Conservation (phyloP, 2,888 invertebrate genomes). For the Periphyllus acericola region DNA sequence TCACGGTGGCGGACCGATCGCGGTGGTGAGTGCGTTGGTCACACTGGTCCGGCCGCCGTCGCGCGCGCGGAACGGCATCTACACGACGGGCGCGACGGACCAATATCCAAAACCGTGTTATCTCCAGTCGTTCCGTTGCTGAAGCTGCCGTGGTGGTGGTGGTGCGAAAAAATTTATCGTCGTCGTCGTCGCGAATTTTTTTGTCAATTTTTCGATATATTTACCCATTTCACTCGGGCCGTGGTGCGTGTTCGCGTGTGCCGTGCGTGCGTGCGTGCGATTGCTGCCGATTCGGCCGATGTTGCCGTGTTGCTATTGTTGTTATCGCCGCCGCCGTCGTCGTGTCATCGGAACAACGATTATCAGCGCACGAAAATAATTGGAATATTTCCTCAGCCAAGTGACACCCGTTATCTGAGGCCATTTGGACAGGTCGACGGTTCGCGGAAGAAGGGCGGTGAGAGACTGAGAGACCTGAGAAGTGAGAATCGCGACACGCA, state of each 20-base stretch:
- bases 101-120: background rate
- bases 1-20: background rate
- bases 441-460: conserved; percentile 28
- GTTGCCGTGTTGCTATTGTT: background rate
- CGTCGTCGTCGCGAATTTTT: background rate
- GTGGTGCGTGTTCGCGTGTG: background rate
- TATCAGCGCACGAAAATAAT: background rate
- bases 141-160: background rate
- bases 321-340: background rate
- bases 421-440: background rate
- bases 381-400: background rate
- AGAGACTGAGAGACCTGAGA: no score
- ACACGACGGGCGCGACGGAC: background rate
- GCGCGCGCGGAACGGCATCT: background rate
- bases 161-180: background rate
- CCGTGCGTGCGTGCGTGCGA: background rate
- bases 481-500: background rate
- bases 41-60: conserved; percentile 12
- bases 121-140: background rate
- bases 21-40: background rate
- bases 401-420: background rate
- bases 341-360: background rate
- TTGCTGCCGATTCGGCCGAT: background rate
- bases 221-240: background rate
- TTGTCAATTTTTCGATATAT: background rate